A percentile compares a stretch with the other conserved stretches of the same genome.
These are phyloP conservation scores for Plectropomus leopardus DNA, from an alignment of 2,113 vertebrate genomes.

Conservation along the genomic window DNA sequence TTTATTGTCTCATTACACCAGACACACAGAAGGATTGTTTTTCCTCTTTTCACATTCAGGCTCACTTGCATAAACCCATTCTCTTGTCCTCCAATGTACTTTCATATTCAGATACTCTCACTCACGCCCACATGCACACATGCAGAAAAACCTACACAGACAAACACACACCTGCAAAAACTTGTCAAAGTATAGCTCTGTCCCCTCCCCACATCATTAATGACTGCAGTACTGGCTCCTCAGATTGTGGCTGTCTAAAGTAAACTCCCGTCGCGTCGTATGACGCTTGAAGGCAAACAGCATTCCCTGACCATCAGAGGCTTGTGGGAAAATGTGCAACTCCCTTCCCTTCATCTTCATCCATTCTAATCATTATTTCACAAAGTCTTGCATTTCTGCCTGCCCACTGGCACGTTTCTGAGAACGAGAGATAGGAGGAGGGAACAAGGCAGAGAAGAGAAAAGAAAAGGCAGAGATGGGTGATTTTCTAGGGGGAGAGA, in stretches of 20 bases:
- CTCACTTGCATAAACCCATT: conserved; percentile 19
- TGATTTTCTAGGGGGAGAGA: conserved; percentile 75
- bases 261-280: conserved; percentile 78
- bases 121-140: neutral
- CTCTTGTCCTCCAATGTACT: conserved; percentile 13
- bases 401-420: conserved; percentile 96
- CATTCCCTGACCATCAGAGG: conserved; percentile 81
- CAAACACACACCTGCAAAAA: conserved; percentile 58
- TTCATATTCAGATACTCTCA: neutral
- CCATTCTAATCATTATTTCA: conserved; percentile 97
- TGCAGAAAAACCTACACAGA: conserved; percentile 19
- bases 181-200: conserved; percentile 71
- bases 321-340: conserved; percentile 79
- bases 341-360: conserved; percentile 89
- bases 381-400: conserved; percentile 93
- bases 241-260: conserved; percentile 79
- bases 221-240: conserved; percentile 74
- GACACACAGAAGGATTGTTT: conserved; percentile 32
- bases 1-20: conserved; percentile 49
- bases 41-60: conserved; percentile 7
- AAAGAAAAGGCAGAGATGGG: conserved; percentile 78
- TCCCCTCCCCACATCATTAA: conserved; percentile 82
- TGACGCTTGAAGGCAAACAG: conserved; percentile 77
- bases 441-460: conserved; percentile 66
- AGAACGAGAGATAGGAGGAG: conserved; percentile 85